Percentiles rank a stretch among this genome's conserved stretches.
phyloP scores from a whole-genome alignment of 2,888 invertebrate genomes.

The Dioctria rufipes region DNA sequence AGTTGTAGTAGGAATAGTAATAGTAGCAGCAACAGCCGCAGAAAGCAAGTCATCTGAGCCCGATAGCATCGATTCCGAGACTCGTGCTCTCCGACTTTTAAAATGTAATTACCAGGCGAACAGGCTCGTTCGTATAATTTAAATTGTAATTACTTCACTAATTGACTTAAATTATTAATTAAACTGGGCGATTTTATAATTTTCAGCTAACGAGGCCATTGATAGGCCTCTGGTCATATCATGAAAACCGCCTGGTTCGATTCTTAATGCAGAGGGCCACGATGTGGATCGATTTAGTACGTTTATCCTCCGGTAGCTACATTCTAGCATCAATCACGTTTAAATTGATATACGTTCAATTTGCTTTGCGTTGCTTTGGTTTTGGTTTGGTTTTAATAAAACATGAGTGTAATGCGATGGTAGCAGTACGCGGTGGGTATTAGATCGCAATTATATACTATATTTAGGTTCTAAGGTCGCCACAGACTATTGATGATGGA shows the following conservation, averaged over 20 bases:
- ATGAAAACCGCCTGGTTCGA: neutral
- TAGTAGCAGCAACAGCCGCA: neutral
- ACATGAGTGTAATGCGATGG: constrained; percentile 16
- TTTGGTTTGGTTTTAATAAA: neutral
- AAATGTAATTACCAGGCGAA: constrained; percentile 17
- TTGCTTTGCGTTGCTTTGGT: too few species aligned
- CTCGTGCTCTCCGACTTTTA: constrained; percentile 23
- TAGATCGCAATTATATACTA: neutral
- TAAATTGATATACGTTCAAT: constrained; percentile 6
- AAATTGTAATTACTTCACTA: constrained; percentile 38
- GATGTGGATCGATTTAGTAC: neutral
- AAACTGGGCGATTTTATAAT: constrained; percentile 9
- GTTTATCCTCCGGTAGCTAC: constrained; percentile 4
- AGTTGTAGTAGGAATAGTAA: too few species aligned
- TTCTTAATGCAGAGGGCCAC: neutral
- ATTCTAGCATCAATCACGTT: constrained; percentile 5
- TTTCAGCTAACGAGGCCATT: constrained; percentile 34
- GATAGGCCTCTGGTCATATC: constrained; percentile 38
- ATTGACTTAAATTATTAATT: constrained; percentile 46
- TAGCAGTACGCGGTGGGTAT: constrained; percentile 8
- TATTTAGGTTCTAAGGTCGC: neutral
- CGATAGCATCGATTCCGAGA: constrained; percentile 39
- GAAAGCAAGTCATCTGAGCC: neutral
- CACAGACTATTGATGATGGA: constrained; percentile 2
- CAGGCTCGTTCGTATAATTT: constrained; percentile 26